Percentiles rank a stretch among this genome's conserved stretches.
Conservation (phyloP, 2,888 invertebrate genomes). For the Didymodactylos carnosus region DNA sequence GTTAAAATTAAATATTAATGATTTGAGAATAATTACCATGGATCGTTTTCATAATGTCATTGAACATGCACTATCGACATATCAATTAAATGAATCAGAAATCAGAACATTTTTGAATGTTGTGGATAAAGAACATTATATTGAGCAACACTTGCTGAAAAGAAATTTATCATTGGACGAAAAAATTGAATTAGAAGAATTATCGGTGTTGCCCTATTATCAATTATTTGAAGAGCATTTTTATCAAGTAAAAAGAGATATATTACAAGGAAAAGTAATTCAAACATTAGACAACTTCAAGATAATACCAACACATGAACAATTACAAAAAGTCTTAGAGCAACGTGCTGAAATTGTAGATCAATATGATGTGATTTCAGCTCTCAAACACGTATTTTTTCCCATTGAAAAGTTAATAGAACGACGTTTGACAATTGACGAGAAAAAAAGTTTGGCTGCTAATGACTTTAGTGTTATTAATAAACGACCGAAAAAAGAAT, state of each 20-base stretch:
- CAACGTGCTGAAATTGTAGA: background rate
- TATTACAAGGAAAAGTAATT: background rate
- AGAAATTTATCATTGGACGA: background rate
- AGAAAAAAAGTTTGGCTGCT: background rate
- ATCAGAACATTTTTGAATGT: background rate
- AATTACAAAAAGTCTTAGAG: background rate
- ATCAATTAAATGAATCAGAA: background rate
- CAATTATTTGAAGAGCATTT: background rate
- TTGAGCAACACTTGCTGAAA: background rate
- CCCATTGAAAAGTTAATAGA: background rate
- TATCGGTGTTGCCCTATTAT: background rate
- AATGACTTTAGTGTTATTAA: no score
- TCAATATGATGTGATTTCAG: background rate
- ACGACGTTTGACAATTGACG: background rate
- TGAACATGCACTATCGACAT: background rate
- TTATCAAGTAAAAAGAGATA: no score
- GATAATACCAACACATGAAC: background rate
- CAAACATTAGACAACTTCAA: background rate
- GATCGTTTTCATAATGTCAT: no score
- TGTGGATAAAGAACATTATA: background rate
- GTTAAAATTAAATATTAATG: background rate
- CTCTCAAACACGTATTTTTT: background rate
- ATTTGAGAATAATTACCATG: background rate
- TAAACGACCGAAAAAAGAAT: no score
- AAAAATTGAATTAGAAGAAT: background rate